phyloP scores from a whole-genome alignment of 1,140 invertebrate genomes.

The Eumeta japonica region DNA sequence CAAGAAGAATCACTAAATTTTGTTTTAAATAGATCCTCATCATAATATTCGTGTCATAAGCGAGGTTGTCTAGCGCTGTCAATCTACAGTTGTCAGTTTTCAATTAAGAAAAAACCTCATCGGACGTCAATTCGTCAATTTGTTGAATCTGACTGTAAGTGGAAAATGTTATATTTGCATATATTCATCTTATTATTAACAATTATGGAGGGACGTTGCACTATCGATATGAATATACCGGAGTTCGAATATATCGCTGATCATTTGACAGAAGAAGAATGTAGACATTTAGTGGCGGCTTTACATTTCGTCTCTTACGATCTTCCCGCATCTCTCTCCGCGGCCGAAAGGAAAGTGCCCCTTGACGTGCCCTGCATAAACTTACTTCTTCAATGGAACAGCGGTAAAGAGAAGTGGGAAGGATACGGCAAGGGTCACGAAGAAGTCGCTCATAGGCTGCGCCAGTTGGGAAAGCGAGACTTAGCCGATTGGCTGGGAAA shows the following conservation, averaged over 20 bases:
- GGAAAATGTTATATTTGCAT: too few species aligned
- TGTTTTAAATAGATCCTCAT: too few species aligned
- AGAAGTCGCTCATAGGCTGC: constrained; percentile 50
- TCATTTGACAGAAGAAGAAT: constrained; percentile 57
- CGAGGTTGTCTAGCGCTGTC: too few species aligned
- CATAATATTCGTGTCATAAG: too few species aligned
- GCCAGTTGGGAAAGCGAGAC: constrained; percentile 58
- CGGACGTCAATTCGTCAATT: too few species aligned
- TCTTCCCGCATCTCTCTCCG: constrained; percentile 43
- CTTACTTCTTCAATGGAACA: constrained; percentile 61
- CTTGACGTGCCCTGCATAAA: constrained; percentile 56
- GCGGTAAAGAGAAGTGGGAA: constrained; percentile 32
- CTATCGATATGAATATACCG: constrained; percentile 59
- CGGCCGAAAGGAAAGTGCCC: constrained; percentile 48
- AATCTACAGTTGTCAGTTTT: too few species aligned
- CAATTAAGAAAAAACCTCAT: too few species aligned
- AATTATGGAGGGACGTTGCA: too few species aligned
- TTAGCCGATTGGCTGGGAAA: constrained; percentile 63
- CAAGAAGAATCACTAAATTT: too few species aligned
- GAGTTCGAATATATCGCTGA: constrained; percentile 60
- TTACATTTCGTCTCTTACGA: constrained; percentile 58
- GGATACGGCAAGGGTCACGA: constrained; percentile 60
- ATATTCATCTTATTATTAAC: too few species aligned
- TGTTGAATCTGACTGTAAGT: too few species aligned
- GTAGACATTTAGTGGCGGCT: constrained; percentile 56